phyloP scores from a whole-genome alignment of 2,797 vertebrate species.

The Momotus momota region DNA sequence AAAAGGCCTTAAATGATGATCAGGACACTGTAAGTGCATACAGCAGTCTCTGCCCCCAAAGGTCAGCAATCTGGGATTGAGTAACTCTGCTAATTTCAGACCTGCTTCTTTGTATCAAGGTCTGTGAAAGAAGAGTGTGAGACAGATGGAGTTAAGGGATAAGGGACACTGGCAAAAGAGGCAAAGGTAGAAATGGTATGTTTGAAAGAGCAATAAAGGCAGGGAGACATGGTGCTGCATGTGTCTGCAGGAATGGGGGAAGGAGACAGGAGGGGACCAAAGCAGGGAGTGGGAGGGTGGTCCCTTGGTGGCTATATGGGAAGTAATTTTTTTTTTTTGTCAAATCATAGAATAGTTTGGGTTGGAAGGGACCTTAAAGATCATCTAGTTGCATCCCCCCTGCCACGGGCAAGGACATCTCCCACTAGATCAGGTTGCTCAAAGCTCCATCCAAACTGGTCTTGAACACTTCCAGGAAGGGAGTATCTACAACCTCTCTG shows the following conservation, averaged over 20 bases:
- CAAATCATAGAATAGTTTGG: too few relatives aligned
- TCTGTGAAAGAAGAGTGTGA: neutral
- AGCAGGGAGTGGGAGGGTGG: accelerated
- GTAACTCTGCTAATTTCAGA: slow-evolving; percentile 19
- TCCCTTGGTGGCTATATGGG: neutral
- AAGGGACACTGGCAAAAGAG: neutral
- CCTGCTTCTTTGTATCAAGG: neutral
- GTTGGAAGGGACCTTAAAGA: too few relatives aligned
- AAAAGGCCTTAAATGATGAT: neutral
- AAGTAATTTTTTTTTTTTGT: neutral
- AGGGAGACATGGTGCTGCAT: neutral
- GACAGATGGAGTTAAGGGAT: neutral
- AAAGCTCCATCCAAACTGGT: too few relatives aligned
- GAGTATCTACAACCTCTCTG: too few relatives aligned
- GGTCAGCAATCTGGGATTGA: slow-evolving; percentile 20
- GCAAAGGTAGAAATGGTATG: neutral
- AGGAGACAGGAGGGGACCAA: neutral
- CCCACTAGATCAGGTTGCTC: too few relatives aligned
- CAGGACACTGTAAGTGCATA: accelerated
- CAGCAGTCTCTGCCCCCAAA: neutral
- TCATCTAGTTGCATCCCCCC: too few relatives aligned
- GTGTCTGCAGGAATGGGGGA: neutral
- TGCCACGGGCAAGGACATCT: too few relatives aligned
- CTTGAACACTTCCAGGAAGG: too few relatives aligned
- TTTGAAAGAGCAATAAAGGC: neutral